Base-by-base conservation (phyloP, 2,113 vertebrate genomes). In the Daubentonia madagascariensis region DNA sequence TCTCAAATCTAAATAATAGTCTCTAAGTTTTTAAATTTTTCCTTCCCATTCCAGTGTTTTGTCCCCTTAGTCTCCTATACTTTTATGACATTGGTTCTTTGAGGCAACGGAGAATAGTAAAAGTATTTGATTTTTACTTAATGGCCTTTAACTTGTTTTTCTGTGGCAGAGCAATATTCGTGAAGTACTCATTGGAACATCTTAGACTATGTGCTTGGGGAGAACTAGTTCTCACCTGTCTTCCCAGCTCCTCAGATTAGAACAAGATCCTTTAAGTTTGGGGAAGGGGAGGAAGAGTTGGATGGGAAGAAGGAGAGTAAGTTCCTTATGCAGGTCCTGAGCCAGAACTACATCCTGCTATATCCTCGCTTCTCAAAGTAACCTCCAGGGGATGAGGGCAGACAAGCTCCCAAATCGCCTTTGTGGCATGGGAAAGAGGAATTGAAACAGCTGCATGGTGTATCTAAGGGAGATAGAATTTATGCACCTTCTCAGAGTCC, bases 1-100 rank as follows among this genome's bases (percentile, higher is more conserved):
- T 97, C 67, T 85, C 79, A 88, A 81, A 76, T 93, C 79, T 90
- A 93, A 96, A 65, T 40, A 28, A 76, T 79, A 79, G 4, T 65
- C 45, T 87, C 63, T n/a, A 30, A 59, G 59, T 87, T 73, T 45
- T 83, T 45, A 43, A 76, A 86, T 81, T 83, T 80, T 48, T 65
- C 40, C 50, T 72, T 90, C 68, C 20, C 16, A 79, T 22, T 43
- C 6, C 3, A 22, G 16, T 83, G 22, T 67, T 76, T 90, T 72
- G 1, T 75, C 52, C 94, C 61, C 32, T 76, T 57, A 72, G 1
- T 86, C 95, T 57, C 88, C 50, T 12, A 3, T 45, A 72, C 32
- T 70, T 94, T 91, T 91, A 52, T 63, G 59, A 48, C 5, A 81
- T 30, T 67, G 35, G 17, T 84, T 93, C 18, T 94, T 80, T 70